Conservation (phyloP, 2,797 vertebrate species). For the Limnodromus scolopaceus region DNA sequence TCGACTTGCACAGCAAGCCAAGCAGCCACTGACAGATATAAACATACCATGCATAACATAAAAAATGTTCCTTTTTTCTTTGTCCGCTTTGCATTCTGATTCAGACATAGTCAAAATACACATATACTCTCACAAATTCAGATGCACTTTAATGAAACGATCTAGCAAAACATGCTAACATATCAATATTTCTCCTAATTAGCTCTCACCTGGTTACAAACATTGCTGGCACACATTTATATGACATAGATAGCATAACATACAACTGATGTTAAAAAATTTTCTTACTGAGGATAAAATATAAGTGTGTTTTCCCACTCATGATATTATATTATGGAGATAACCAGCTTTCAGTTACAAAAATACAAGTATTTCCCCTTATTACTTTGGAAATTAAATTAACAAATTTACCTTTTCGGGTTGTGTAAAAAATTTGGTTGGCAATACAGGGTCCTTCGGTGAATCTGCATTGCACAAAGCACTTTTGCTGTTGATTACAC, state of each 20-base stretch:
- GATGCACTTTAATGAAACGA: not conserved
- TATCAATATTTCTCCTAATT: not conserved
- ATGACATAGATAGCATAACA: rapidly evolving
- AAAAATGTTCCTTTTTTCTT: not conserved
- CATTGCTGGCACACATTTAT: not conserved
- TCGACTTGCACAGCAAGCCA: not conserved
- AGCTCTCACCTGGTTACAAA: not conserved
- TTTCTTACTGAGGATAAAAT: not conserved
- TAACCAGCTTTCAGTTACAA: not conserved
- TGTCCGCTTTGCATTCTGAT: not conserved
- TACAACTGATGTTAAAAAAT: not conserved
- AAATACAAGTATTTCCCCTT: not conserved
- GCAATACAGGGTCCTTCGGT: slow-evolving; percentile 94
- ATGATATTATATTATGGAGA: not conserved
- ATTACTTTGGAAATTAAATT: not conserved
- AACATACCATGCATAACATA: rapidly evolving
- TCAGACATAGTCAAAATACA: not conserved
- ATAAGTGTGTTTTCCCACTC: not conserved
- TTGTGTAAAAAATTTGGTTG: slow-evolving; percentile 93
- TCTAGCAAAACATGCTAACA: not conserved
- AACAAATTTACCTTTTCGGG: slow-evolving; percentile 90
- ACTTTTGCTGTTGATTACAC: slow-evolving; percentile 98
- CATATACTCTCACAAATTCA: not conserved
- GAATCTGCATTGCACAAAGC: slow-evolving; percentile 94
- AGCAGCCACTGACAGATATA: not conserved